Conservation (phyloP, 30 jellyfish, hydroid and myxozoan species). For the Aurelia sp. region DNA sequence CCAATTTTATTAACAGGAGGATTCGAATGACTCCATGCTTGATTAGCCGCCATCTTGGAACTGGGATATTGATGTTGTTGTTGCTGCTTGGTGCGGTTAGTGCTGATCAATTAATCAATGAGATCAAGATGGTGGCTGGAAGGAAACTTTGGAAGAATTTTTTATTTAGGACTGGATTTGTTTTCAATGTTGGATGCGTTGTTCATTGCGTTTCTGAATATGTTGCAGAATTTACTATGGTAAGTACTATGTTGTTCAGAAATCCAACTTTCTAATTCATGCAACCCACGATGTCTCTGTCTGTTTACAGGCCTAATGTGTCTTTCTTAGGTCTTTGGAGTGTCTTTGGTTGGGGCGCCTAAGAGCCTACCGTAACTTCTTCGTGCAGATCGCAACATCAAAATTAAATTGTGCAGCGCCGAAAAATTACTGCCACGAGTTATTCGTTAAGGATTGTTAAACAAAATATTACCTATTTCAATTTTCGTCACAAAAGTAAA, state of each 20-base stretch:
- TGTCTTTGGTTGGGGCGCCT: too few relatives aligned
- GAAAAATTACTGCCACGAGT: too few relatives aligned
- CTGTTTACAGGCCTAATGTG: too few relatives aligned
- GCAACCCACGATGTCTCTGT: too few relatives aligned
- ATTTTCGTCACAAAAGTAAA: too few relatives aligned
- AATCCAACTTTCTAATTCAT: neutral
- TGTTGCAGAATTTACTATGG: slow-evolving; percentile 93
- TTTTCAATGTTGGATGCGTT: slow-evolving; percentile 73
- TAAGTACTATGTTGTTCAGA: neutral
- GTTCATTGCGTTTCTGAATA: slow-evolving; percentile 85
- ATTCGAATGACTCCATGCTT: slow-evolving; percentile 15
- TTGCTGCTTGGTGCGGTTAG: neutral
- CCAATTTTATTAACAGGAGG: slow-evolving; percentile 21
- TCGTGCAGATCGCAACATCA: too few relatives aligned
- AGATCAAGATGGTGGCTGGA: slow-evolving; percentile 19
- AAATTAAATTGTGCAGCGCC: too few relatives aligned
- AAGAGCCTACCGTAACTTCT: too few relatives aligned
- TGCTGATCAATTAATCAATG: too few relatives aligned
- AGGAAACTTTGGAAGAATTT: slow-evolving; percentile 12
- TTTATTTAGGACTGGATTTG: slow-evolving; percentile 36
- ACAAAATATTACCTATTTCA: too few relatives aligned
- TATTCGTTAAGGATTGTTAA: too few relatives aligned
- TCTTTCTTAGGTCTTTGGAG: too few relatives aligned
- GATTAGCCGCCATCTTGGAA: slow-evolving; percentile 46
- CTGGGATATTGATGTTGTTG: neutral